A percentile compares a stretch with the other conserved stretches of the same genome.
phyloP scores from a whole-genome alignment of 2,888 invertebrate genomes.

The Trachelus iudaicus region DNA sequence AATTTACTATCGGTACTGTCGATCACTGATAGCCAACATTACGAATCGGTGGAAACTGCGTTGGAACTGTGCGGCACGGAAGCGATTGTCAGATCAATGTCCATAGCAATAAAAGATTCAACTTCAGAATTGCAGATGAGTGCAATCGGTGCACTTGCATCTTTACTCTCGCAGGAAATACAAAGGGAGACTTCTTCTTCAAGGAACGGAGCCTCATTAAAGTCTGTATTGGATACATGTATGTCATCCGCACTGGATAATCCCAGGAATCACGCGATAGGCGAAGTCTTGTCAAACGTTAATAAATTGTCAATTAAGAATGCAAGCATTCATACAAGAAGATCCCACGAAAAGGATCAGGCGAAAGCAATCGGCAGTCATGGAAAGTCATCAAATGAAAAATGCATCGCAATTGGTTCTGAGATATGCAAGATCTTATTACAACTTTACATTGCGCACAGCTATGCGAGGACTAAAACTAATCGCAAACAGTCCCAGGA shows the following conservation, averaged over 20 bases:
- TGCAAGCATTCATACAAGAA: constrained; percentile 22
- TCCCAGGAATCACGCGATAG: constrained; percentile 28
- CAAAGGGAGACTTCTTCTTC: constrained; percentile 37
- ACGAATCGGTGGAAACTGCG: constrained; percentile 51
- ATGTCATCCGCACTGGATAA: constrained; percentile 17
- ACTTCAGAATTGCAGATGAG: constrained; percentile 51
- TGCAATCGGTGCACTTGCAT: constrained; percentile 52
- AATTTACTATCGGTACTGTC: constrained; percentile 64
- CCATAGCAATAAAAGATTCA: constrained; percentile 43
- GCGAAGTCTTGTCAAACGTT: constrained; percentile 38
- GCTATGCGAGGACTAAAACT: constrained; percentile 55
- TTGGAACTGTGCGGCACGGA: constrained; percentile 44
- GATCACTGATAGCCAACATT: constrained; percentile 52
- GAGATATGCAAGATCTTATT: constrained; percentile 67
- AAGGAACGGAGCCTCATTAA: constrained; percentile 29
- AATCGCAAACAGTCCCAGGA: constrained; percentile 54
- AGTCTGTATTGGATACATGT: constrained; percentile 41
- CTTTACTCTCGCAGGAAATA: constrained; percentile 54
- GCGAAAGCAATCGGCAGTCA: neutral
- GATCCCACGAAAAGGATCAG: constrained; percentile 16
- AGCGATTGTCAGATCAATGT: constrained; percentile 44
- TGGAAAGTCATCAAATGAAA: neutral
- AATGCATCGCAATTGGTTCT: constrained; percentile 52
- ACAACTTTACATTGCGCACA: constrained; percentile 65
- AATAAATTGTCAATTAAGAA: constrained; percentile 42